Evolutionary conservation across 2,113 vertebrate species (phyloP), one percentile per base, ranked within the genome.

Genomic region (Lophius piscatorius): DNA sequence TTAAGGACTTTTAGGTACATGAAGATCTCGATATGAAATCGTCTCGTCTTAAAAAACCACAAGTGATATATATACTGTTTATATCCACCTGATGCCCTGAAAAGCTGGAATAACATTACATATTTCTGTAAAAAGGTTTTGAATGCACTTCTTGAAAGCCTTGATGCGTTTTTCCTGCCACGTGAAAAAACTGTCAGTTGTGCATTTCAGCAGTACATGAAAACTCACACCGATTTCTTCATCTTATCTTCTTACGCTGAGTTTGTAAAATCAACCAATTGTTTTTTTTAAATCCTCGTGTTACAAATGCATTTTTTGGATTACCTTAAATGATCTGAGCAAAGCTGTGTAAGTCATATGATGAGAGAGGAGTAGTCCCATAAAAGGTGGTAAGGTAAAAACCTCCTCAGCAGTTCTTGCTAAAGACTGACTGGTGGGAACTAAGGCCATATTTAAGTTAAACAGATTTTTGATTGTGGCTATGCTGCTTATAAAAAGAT

Each of bases 1-100:
- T 12, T 51, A 41, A 46, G 56, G 60, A 72, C 52, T 72, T 81
- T 66, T 61, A 59, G 55, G 55, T 29, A 76, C 80, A 64, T 39
- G 4, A 11, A 45, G 65, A 76, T 84, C 69, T 79, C 63, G 10
- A 24, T 61, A 14, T 31, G 29, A 61, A 51, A 28, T 63, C 18
- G 7, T 14, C 20, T 8, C 41, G 45, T 63, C 22, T 17, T n/a
- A 54, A 64, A 17, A 18, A 1, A 1, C 16, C 13, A 7, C 0
- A 6, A 38, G 31, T 0, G 16, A 1, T 12, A 26, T 5, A n/a
- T n/a, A 47, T 46, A 9, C 1, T 2, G 3, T 4, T 47, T 56
- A 4, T 0, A 34, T 1, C 14, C 14, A 12, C 36, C 26, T n/a
- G n/a, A n/a, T n/a, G n/a, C n/a, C n/a, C n/a, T n/a, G n/a, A n/a